Percentiles rank a stretch among this genome's conserved stretches.
phyloP scores from a whole-genome alignment of 2,888 invertebrate genomes.

The Heliconius charithonia region DNA sequence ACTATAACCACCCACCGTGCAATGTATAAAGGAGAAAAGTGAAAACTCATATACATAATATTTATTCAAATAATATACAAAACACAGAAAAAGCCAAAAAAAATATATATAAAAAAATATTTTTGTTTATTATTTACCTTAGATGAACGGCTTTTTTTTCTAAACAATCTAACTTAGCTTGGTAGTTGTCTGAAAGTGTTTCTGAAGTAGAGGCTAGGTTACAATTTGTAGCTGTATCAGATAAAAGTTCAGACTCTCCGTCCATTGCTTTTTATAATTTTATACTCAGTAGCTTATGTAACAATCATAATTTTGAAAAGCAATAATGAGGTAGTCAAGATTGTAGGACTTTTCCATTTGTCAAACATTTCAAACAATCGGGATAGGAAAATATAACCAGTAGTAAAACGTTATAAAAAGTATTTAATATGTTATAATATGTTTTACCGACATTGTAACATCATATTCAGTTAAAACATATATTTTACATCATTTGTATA shows the following conservation, averaged over 20 bases:
- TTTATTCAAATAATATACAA: background rate
- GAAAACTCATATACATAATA: too few relatives aligned
- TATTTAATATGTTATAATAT: background rate
- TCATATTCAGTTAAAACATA: too few relatives aligned
- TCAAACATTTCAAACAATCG: conserved; percentile 44
- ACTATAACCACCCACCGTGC: too few relatives aligned
- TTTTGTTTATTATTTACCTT: conserved; percentile 55
- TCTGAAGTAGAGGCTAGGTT: conserved; percentile 69
- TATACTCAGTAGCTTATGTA: conserved; percentile 52
- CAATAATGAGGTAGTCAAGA: conserved; percentile 34
- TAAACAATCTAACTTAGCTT: conserved; percentile 73
- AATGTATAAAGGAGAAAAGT: too few relatives aligned
- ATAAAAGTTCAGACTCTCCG: conserved; percentile 71
- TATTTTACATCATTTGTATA: background rate
- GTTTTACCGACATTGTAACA: background rate
- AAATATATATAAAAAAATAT: background rate
- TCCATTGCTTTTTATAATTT: conserved; percentile 65
- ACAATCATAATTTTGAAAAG: conserved; percentile 51
- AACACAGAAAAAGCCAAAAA: background rate
- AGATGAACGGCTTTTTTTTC: conserved; percentile 80
- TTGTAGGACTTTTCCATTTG: conserved; percentile 39
- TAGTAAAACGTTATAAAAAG: conserved; percentile 27
- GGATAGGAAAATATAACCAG: conserved; percentile 42
- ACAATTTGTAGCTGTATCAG: conserved; percentile 72
- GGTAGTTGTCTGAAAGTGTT: conserved; percentile 69